A percentile compares a stretch with the other conserved stretches of the same genome.
phyloP scores from a whole-genome alignment of 2,113 vertebrate genomes.

The Delphinapterus leucas region DNA sequence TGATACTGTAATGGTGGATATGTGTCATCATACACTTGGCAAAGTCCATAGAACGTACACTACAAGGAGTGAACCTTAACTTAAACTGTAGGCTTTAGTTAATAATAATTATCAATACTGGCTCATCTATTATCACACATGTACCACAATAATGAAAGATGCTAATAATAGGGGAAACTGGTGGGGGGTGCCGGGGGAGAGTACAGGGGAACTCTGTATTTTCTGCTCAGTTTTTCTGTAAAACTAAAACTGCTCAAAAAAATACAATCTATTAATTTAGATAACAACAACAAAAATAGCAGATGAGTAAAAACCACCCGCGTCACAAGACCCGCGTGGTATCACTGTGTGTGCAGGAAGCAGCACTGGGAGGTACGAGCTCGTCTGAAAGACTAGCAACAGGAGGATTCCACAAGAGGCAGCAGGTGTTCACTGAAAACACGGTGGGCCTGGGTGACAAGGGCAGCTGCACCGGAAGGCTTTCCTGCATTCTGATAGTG shows the following conservation, averaged over 20 bases:
- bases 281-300: background rate
- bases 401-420: background rate
- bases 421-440: accelerated
- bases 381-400: background rate
- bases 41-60: background rate
- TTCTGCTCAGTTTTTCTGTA: background rate
- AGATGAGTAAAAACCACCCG: background rate
- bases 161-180: background rate
- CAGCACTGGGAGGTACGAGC: background rate
- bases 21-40: background rate
- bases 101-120: background rate
- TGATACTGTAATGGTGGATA: background rate
- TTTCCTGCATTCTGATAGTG: no score
- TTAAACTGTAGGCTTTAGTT: background rate
- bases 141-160: background rate
- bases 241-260: background rate
- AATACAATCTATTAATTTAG: background rate
- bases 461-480: background rate
- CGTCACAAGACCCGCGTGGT: background rate
- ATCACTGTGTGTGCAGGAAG: background rate
- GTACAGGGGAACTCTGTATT: background rate
- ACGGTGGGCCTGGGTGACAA: accelerated
- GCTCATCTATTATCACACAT: background rate
- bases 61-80: background rate
- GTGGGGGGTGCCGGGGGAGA: background rate